A percentile compares a stretch with the other conserved stretches of the same genome.
Evolutionary conservation across 2,113 vertebrate species (phyloP).

Genomic region (Mohoua ochrocephala): DNA sequence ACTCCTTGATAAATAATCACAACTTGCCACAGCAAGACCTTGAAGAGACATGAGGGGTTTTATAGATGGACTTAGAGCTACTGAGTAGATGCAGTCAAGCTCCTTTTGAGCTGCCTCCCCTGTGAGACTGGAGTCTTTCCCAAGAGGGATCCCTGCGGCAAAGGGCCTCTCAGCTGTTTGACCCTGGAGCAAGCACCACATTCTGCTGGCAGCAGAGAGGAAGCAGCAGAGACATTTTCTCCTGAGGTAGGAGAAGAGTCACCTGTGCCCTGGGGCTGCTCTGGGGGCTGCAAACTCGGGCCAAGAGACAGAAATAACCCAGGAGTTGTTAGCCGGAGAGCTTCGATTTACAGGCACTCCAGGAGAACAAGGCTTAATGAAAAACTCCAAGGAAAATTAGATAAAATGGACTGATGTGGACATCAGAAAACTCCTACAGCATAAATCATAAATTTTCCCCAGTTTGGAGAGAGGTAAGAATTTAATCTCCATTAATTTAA

Average conservation of each 20-base stretch:
- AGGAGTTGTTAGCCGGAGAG: not conserved
- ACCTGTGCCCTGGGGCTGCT: not conserved
- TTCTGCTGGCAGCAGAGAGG: not conserved
- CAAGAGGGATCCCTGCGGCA: not conserved
- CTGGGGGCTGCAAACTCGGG: not conserved
- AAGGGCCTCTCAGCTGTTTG: not conserved
- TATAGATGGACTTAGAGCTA: not conserved
- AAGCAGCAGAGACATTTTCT: not conserved
- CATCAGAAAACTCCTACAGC: not conserved
- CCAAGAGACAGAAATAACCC: not conserved
- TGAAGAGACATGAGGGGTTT: not conserved
- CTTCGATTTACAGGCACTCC: not conserved
- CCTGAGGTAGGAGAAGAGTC: not conserved
- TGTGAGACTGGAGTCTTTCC: not conserved
- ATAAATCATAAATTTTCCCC: not conserved
- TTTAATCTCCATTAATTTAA: constrained; percentile 3
- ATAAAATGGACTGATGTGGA: not conserved
- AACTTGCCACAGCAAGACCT: not conserved
- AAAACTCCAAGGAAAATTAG: not conserved
- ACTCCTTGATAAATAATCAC: not conserved
- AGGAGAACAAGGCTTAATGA: not conserved
- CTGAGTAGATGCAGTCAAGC: not conserved
- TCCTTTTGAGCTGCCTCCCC: not conserved
- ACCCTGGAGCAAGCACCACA: not conserved
- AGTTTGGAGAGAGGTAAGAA: not conserved